Base-by-base conservation (phyloP, 1,140 invertebrate species). In the Diorhabda elongata region DNA sequence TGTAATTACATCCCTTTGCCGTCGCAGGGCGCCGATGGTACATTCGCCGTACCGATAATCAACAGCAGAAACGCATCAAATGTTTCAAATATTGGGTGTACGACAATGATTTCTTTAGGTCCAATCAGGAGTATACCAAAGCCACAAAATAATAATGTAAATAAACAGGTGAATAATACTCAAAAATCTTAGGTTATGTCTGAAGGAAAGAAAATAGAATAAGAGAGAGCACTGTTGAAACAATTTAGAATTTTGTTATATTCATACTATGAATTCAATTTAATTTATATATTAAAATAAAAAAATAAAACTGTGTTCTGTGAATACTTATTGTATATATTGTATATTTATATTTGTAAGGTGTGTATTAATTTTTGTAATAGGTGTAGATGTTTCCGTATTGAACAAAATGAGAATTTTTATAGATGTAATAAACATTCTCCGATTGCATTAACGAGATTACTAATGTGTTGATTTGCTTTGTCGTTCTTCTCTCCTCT, bases 1-100 rank as follows among this genome's bases (percentile, higher is more conserved):
- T 86, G 87, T 70, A 89, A 87, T 80, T 91, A 89, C 78, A 89
- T 92, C 72, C 89, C 90, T 3, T 79, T 92, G 61, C 88, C 88
- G 0, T 88, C 88, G 76, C 77, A 88, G 7, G n/a, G n/a, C n/a
- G 85, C 66, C 84, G 86, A 86, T 57, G 88, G 89, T 6, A 87
- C 86, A 57, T 91, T 89, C 70, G 89, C 88, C 9, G 81, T 92
- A 59, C 91, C 91, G 1, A 88, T 92, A n/a, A 85, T 92, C 61
- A 88, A 87, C 8, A 85, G 88, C 11, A 88, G 87, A 66, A 90
- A 89, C 75, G 85, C 87, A 4, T 83, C 85, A 68, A 87, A 87
- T 78, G 81, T 90, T 67, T 84, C 85, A 62, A 85, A 86, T n/a
- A 79, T 91, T 8, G 88, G 89, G 65, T 87, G 87, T 44, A 86